Evolutionary conservation across 2,888 invertebrate species (phyloP), one percentile per base, ranked within the genome.

Genomic region (Cheilosia soror): DNA sequence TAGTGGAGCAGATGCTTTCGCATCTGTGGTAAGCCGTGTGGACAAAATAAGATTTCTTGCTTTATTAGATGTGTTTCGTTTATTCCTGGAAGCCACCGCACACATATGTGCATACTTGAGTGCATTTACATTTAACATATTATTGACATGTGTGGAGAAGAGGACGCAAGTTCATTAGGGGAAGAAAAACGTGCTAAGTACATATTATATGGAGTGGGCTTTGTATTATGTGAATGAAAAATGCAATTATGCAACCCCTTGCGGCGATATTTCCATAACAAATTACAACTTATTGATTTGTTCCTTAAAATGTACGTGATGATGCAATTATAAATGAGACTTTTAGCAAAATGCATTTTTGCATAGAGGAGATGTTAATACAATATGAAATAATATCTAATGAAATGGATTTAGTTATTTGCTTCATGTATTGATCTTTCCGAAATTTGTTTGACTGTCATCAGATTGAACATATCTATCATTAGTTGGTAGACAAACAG

Each of bases 1-100:
- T 15, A 68, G 31, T 55, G 55, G 62, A 85, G 85, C 85, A 85
- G 85, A 85, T 85, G 85, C 85, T 80, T 85, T 81, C 76, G 80
- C 76, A 85, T 37, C 37, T 37, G 37, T 37, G 37, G 63, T 79
- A 71, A 80, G 77, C 76, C 72, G 80, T 77, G 71, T 72, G 85
- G 85, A 85, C 77, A 62, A 80, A 71, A 77, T 85, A 66, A 85
- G 85, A 77, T 80, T 85, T 80, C 76, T 81, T 53, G 76, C 66
- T 85, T 76, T 72, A 76, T 85, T 76, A 76, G 85, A 76, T 77
- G 76, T 72, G 66, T 85, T 75, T 76, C 71, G 53, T 65, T 55
- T 76, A 42, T 66, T 80, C 75, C 66, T 72, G 60, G 66, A 76
- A 85, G 58, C 31, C 60, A 71, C 51, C 58, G n/a, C 29, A n/a